Evolutionary conservation across 2,113 vertebrate species (phyloP).

Genomic region (Ancistrus triradiatus): DNA sequence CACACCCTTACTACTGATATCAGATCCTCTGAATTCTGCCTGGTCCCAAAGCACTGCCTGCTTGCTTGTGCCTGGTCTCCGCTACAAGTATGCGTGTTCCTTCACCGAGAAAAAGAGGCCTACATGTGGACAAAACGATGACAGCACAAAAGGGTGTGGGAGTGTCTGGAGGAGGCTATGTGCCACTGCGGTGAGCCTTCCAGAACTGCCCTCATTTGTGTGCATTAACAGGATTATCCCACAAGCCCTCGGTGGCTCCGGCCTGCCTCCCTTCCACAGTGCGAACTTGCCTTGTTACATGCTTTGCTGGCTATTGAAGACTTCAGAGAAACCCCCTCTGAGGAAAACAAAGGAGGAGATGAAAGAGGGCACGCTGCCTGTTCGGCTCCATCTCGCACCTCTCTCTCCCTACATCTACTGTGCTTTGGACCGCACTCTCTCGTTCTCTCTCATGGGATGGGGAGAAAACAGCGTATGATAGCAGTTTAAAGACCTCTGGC

Average conservation of each 20-base stretch:
- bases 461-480: constrained; percentile 47
- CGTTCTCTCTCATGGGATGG: constrained; percentile 38
- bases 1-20: too few relatives aligned
- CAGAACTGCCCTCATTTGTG: constrained; percentile 49
- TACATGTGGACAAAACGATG: constrained; percentile 27
- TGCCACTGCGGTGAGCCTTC: constrained; percentile 31
- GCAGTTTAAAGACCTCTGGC: constrained; percentile 47
- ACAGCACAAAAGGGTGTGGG: constrained; percentile 35
- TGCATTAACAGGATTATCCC: constrained; percentile 53
- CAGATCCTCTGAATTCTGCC: too few relatives aligned
- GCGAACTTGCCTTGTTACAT: constrained; percentile 47
- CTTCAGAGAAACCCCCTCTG: constrained; percentile 51
- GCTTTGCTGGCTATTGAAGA: constrained; percentile 53
- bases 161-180: constrained; percentile 47
- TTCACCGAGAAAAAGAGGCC: constrained; percentile 4
- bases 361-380: constrained; percentile 43
- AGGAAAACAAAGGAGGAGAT: constrained; percentile 47
- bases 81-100: neutral
- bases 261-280: constrained; percentile 37
- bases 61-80: neutral
- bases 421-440: constrained; percentile 22
- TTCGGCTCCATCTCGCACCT: constrained; percentile 38
- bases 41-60: neutral
- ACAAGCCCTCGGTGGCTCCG: constrained; percentile 44
- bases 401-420: constrained; percentile 34